phyloP scores from a whole-genome alignment of 2,113 vertebrate genomes.

The Passer montanus region DNA sequence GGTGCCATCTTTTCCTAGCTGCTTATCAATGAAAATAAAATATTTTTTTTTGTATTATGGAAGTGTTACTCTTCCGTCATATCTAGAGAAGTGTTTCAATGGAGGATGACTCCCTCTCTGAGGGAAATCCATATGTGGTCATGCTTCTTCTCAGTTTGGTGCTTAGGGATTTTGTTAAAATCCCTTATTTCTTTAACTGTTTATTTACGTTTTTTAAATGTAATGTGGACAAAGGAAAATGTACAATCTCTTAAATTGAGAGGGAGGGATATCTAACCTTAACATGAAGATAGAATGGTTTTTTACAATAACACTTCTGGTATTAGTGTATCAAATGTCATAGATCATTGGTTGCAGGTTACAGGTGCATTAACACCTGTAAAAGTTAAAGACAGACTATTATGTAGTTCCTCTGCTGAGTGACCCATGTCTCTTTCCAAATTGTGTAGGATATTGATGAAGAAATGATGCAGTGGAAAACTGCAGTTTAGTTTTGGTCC shows the following conservation, averaged over 20 bases:
- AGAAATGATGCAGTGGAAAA: not conserved
- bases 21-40: not conserved
- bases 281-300: not conserved
- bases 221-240: not conserved
- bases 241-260: not conserved
- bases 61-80: not conserved
- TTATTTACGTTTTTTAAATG: not conserved
- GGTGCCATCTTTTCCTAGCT: not conserved
- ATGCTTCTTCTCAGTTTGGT: not conserved
- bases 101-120: not conserved
- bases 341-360: not conserved
- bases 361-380: not conserved
- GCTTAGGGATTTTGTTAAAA: not conserved
- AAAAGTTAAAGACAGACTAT: not conserved
- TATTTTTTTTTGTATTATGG: not conserved
- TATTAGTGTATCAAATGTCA: not conserved
- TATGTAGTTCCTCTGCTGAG: not conserved
- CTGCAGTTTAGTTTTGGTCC: not conserved
- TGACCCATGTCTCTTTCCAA: not conserved
- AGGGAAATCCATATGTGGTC: not conserved
- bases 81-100: not conserved
- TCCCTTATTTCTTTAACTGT: not conserved
- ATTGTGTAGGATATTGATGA: not conserved
- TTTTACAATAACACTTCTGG: not conserved
- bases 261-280: not conserved